Evolutionary conservation across 2,888 invertebrate species (phyloP).

Genomic region (Ectobius pallidus): DNA sequence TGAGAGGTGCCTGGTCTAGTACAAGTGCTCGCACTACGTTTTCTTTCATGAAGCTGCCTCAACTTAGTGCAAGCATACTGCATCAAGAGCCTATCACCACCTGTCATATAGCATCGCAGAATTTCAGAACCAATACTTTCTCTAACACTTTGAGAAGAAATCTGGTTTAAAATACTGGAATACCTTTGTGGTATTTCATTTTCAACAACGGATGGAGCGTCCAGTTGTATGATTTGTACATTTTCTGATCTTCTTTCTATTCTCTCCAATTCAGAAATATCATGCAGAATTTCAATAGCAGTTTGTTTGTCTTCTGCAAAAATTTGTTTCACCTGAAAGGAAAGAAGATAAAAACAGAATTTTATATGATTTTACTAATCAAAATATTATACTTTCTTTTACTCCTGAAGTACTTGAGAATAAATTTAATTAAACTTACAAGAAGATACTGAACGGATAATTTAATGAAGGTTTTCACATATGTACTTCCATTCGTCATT

Average conservation of each 20-base stretch:
- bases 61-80: not conserved
- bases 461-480: too few species aligned
- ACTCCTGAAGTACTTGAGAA: too few species aligned
- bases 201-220: not conserved
- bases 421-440: too few species aligned
- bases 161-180: not conserved
- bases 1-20: too few species aligned
- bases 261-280: conserved; percentile 48
- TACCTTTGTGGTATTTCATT: too few species aligned
- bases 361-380: too few species aligned
- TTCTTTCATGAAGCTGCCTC: not conserved
- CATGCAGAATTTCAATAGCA: conserved; percentile 56
- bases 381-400: too few species aligned
- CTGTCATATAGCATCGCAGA: not conserved
- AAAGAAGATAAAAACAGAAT: conserved; percentile 17
- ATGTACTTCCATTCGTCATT: too few species aligned
- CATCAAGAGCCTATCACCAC: not conserved
- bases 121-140: not conserved
- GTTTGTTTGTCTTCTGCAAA: conserved; percentile 55
- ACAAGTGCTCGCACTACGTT: too few species aligned
- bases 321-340: conserved; percentile 51
- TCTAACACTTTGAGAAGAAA: not conserved
- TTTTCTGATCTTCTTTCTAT: conserved; percentile 50
- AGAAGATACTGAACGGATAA: too few species aligned
- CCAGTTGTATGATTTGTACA: not conserved